A percentile compares a stretch with the other conserved stretches of the same genome.
Conservation (phyloP, 1,140 invertebrate species). For the Eufriesea mexicana region DNA sequence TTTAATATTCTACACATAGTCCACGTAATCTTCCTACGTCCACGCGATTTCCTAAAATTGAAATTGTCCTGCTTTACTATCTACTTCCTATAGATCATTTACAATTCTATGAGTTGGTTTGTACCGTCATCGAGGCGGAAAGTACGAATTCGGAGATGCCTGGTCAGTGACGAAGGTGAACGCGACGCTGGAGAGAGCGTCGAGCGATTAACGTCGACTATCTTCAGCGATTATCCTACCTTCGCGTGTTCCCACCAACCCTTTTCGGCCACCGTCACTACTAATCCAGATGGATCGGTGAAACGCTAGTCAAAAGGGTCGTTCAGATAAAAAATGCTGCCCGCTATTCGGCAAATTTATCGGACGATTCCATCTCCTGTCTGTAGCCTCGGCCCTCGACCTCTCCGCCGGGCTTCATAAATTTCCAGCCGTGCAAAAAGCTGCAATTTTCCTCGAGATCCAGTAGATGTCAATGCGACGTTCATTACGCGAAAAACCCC, state of each 20-base stretch:
- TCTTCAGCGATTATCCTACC: constrained; percentile 10
- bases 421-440: background rate
- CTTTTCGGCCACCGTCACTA: no score
- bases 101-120: no score
- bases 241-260: no score
- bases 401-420: constrained; percentile 10
- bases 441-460: constrained; percentile 14
- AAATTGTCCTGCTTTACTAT: no score
- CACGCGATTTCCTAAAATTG: no score
- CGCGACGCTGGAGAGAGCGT: background rate
- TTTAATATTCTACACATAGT: no score
- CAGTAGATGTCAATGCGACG: background rate
- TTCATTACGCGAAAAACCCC: constrained; percentile 6
- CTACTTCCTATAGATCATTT: no score
- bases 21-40: no score
- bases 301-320: constrained; percentile 8
- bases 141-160: background rate
- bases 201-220: constrained; percentile 2
- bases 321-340: constrained; percentile 29
- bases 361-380: constrained; percentile 13
- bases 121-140: background rate
- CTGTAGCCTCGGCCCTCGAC: background rate
- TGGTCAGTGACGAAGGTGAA: constrained; percentile 28
- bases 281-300: background rate
- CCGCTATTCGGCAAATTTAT: constrained; percentile 28